These are phyloP conservation scores for Diuraphis noxia DNA, from an alignment of 1,140 invertebrate genomes.

Conservation along the genomic window DNA sequence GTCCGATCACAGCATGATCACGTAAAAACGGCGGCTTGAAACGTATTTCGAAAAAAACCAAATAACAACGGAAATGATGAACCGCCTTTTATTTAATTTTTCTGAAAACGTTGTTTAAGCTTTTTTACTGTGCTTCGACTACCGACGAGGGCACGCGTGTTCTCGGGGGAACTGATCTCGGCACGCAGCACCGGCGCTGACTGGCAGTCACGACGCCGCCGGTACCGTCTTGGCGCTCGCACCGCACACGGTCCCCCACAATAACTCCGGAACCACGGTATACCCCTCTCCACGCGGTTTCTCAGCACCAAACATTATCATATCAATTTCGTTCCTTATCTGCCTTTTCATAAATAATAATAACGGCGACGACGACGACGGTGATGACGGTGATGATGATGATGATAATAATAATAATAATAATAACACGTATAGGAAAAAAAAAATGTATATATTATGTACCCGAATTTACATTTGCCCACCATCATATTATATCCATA, in stretches of 20 bases:
- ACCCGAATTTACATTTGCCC: slow-evolving; percentile 13
- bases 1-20: not conserved
- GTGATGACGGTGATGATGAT: not conserved
- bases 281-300: not conserved
- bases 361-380: not conserved
- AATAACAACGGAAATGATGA: not conserved
- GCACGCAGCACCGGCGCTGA: slow-evolving; percentile 52
- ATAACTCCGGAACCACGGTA: not conserved
- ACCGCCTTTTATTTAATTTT: not conserved
- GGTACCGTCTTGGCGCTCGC: slow-evolving; percentile 37
- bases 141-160: slow-evolving; percentile 30
- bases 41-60: not conserved
- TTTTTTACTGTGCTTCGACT: slow-evolving; percentile 16
- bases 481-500: too few relatives aligned
- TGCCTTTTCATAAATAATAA: slow-evolving; percentile 47
- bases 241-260: not conserved
- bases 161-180: slow-evolving; percentile 47
- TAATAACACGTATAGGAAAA: not conserved
- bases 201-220: slow-evolving; percentile 30
- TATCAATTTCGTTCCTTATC: slow-evolving; percentile 34
- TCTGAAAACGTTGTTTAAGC: slow-evolving; percentile 10
- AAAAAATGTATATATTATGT: not conserved
- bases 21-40: not conserved
- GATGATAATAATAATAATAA: slow-evolving; percentile 14
- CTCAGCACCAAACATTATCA: not conserved